Evolutionary conservation across 2,113 vertebrate genomes (phyloP), one percentile per base, ranked within the genome.

Genomic region (Nyctereutes procyonoides): DNA sequence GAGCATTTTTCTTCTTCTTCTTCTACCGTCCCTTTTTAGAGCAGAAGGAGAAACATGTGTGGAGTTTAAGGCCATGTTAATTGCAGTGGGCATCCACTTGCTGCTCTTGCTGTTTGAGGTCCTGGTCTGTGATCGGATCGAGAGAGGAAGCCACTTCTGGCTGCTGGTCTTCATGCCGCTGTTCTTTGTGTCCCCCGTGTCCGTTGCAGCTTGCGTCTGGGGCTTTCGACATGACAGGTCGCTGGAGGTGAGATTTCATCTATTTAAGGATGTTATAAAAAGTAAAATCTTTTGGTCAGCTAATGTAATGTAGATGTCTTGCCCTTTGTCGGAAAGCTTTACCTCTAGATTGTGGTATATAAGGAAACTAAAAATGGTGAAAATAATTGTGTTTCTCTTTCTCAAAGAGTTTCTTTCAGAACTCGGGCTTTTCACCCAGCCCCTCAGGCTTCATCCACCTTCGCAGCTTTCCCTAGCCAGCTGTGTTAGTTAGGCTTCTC

Each of bases 21-120:
- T 51, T 43, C 95, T 97, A 84, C 53, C 96, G 51, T 97, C 91
- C 96, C 79, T 93, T 77, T 98, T 93, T 93, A 99, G 99, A 99
- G 99, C 99, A 98, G 99, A 99, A 98, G 99, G 99, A 63, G 99
- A 99, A 99, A 99, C 99, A 0, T 99, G 99, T 87, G 99, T 99
- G 98, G 99, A 99, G 98, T 99, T 99, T 97, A 99, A 99, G 98
- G 99, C 99, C 38, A 99, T 99, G 99, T 98, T 99, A 94, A 99
- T 99, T 82, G 99, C 99, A 0, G 99, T 99, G 67, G 99, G 99
- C 32, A 99, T 99, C 97, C 99, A 99, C 96, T 98, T 99, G 90
- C 99, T 99, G 0, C 98, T 99, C 97, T 98, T 99, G 92, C 99
- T 99, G 99, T 99, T 99, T 60, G 99, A 99, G 98, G 99, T 99